phyloP scores from a whole-genome alignment of 2,113 vertebrate genomes.

The Oreochromis spilurus region DNA sequence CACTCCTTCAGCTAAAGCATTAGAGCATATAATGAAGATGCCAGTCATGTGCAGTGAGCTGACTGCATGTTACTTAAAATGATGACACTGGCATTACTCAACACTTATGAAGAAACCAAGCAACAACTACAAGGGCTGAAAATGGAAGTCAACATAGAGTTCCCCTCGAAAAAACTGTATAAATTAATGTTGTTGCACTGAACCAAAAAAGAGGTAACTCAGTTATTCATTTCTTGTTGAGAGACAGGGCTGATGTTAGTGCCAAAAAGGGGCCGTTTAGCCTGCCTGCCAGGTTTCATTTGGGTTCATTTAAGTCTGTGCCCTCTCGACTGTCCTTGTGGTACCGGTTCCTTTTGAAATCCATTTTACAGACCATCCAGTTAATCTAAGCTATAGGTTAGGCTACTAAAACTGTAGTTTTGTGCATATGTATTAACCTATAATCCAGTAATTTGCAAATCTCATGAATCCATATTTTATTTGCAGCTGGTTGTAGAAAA shows the following conservation, averaged over 20 bases:
- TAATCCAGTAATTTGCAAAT: neutral
- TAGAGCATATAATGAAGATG: neutral
- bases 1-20: neutral
- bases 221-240: neutral
- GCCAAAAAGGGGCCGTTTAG: neutral
- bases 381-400: neutral
- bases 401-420: neutral
- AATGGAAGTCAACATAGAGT: neutral
- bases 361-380: neutral
- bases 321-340: neutral
- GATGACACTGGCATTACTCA: neutral
- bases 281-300: neutral
- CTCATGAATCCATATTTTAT: neutral
- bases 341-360: neutral
- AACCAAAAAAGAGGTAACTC: neutral
- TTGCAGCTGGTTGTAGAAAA: neutral
- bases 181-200: neutral
- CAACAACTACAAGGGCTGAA: neutral
- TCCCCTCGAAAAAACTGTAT: neutral
- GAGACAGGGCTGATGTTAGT: neutral
- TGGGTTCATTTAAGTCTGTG: neutral
- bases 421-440: neutral
- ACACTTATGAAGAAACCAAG: neutral
- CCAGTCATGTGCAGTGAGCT: neutral
- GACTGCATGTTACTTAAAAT: neutral